Evolutionary conservation across 2,797 vertebrate genomes (phyloP).

Genomic region (Naso thynnoides): DNA sequence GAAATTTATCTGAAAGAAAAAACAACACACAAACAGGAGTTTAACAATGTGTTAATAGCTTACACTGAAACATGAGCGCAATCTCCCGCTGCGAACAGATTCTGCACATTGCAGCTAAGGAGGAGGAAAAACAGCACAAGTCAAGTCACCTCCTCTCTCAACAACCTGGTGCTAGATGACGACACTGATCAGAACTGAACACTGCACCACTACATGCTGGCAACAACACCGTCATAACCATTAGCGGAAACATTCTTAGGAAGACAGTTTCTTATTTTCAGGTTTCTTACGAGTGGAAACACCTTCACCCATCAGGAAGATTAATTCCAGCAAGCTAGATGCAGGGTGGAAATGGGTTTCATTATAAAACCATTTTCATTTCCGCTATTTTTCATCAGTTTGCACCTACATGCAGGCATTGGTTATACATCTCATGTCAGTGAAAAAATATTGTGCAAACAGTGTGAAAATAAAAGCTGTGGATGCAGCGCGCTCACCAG

Average conservation of each 20-base stretch:
- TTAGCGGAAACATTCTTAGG: conserved; percentile 15
- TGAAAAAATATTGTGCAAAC: conserved; percentile 2
- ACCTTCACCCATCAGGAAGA: conserved; percentile 19
- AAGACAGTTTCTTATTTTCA: conserved; percentile 26
- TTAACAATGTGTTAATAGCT: conserved; percentile 22
- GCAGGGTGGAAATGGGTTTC: conserved; percentile 23
- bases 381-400: conserved; percentile 8
- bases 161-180: conserved; percentile 7
- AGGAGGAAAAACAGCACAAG: conserved; percentile 20
- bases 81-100: conserved; percentile 19
- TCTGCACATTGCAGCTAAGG: conserved; percentile 35
- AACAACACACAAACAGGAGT: conserved; percentile 22
- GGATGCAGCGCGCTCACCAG: conserved; percentile 85
- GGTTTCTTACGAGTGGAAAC: background rate
- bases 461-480: conserved; percentile 2
- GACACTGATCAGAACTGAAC: conserved; percentile 7
- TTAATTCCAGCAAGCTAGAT: conserved; percentile 11
- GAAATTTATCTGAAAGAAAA: conserved; percentile 91
- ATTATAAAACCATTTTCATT: conserved; percentile 37
- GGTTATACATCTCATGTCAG: background rate
- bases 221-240: conserved; percentile 18
- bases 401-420: conserved; percentile 4
- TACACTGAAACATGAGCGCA: conserved; percentile 8
- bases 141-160: conserved; percentile 23
- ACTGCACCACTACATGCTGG: background rate